Percentiles rank a stretch among this genome's conserved stretches.
These are phyloP conservation scores for Stenopsyche tienmushanensis DNA, from an alignment of 1,140 invertebrate species.

Conservation along the genomic window DNA sequence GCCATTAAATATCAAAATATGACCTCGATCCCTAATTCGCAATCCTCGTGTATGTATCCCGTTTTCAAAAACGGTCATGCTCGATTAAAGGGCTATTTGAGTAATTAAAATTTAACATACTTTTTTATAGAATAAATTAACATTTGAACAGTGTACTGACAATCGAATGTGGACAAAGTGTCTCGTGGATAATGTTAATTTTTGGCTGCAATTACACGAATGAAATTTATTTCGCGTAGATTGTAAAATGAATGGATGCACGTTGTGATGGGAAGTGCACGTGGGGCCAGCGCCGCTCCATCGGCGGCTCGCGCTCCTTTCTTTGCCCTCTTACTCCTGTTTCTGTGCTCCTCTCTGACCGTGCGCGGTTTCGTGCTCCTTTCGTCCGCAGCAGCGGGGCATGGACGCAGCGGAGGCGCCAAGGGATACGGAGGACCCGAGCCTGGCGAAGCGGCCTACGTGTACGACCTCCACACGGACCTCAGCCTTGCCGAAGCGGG, in stretches of 20 bases:
- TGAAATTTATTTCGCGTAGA: neutral
- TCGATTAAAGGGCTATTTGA: too few relatives aligned
- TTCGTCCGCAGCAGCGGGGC: conserved; percentile 33
- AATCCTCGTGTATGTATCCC: too few relatives aligned
- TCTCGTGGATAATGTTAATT: too few relatives aligned
- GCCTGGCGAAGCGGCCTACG: conserved; percentile 21
- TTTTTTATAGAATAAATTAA: too few relatives aligned
- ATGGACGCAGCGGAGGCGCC: conserved; percentile 13
- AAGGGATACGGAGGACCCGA: conserved; percentile 6
- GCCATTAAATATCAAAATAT: too few relatives aligned
- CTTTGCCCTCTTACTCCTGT: too few relatives aligned
- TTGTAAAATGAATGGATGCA: neutral
- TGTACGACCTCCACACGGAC: conserved; percentile 33
- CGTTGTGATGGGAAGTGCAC: neutral
- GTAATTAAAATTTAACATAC: too few relatives aligned
- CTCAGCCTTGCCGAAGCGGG: conserved; percentile 34
- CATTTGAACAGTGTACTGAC: too few relatives aligned
- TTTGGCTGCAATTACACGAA: neutral
- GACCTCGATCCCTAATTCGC: too few relatives aligned
- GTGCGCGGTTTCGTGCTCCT: conserved; percentile 37
- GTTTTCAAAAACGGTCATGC: too few relatives aligned
- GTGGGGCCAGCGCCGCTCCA: neutral
- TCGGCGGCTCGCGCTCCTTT: conserved; percentile 30
- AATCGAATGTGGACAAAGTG: too few relatives aligned
- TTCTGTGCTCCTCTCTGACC: conserved; percentile 1